A percentile compares a stretch with the other conserved stretches of the same genome.
Evolutionary conservation across 2,888 invertebrate genomes (phyloP).

Genomic region (Philonicus albiceps): DNA sequence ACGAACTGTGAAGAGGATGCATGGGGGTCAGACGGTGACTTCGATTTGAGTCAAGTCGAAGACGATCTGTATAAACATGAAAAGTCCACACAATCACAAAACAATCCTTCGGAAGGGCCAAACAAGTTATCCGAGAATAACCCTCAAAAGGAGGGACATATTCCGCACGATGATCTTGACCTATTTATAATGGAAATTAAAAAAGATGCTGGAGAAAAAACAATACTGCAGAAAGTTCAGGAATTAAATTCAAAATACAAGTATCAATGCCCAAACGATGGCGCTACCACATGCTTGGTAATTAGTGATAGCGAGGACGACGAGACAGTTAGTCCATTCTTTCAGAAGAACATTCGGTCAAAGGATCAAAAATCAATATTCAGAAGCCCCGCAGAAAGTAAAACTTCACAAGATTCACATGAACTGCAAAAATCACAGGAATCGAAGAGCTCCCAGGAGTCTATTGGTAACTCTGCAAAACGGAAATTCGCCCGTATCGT

Average conservation of each 20-base stretch:
- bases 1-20: background rate
- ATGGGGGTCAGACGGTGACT: constrained; percentile 38
- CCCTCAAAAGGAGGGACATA: background rate
- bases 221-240: background rate
- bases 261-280: background rate
- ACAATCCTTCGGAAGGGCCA: background rate
- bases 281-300: background rate
- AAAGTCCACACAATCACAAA: background rate
- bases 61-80: background rate
- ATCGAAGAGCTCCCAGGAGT: background rate
- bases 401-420: background rate
- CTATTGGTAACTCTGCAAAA: background rate
- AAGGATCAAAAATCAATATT: background rate
- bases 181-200: background rate
- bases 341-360: background rate
- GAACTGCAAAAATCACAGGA: background rate
- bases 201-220: background rate
- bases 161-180: background rate
- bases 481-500: background rate
- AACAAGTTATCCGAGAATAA: background rate
- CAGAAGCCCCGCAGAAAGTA: background rate
- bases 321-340: background rate
- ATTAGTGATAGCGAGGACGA: background rate
- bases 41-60: constrained; percentile 40
- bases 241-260: background rate